Evolutionary conservation across 2,797 vertebrate genomes (phyloP).

Genomic region (Arrhamphus sclerolepis): DNA sequence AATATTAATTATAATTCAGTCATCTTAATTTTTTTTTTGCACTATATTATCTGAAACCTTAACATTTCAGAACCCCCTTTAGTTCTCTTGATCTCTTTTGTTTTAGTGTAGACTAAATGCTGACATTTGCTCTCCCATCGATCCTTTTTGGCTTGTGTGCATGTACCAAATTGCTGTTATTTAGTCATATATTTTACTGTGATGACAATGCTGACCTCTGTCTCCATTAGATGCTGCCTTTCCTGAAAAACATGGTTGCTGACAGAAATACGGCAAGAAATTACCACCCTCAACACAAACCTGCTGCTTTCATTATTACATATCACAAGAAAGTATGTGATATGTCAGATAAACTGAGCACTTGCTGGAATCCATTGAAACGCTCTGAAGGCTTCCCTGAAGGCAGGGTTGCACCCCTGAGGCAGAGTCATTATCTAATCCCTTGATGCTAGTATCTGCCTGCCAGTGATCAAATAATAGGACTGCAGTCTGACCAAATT

Average conservation of each 20-base stretch:
- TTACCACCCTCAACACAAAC: background rate
- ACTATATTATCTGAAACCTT: no score
- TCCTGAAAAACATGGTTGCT: background rate
- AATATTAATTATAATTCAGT: no score
- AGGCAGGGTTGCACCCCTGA: conserved; percentile 20
- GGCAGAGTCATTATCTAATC: conserved; percentile 38
- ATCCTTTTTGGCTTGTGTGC: no score
- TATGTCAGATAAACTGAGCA: conserved; percentile 13
- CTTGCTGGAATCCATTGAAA: conserved; percentile 28
- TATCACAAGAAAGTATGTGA: conserved; percentile 21
- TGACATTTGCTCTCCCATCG: no score
- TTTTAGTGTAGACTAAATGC: no score
- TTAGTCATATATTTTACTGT: background rate
- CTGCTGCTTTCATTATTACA: conserved; percentile 18
- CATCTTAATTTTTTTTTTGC: no score
- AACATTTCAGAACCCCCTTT: no score
- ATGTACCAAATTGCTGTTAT: background rate
- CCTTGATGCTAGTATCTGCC: conserved; percentile 57
- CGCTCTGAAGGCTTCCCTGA: conserved; percentile 7
- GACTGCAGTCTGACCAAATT: conserved; percentile 33
- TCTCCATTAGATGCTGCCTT: background rate
- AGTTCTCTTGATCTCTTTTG: no score
- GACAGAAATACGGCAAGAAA: background rate
- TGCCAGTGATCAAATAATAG: conserved; percentile 48
- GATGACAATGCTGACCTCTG: background rate